phyloP scores from a whole-genome alignment of 2,113 vertebrate species.

The Clarias magur region DNA sequence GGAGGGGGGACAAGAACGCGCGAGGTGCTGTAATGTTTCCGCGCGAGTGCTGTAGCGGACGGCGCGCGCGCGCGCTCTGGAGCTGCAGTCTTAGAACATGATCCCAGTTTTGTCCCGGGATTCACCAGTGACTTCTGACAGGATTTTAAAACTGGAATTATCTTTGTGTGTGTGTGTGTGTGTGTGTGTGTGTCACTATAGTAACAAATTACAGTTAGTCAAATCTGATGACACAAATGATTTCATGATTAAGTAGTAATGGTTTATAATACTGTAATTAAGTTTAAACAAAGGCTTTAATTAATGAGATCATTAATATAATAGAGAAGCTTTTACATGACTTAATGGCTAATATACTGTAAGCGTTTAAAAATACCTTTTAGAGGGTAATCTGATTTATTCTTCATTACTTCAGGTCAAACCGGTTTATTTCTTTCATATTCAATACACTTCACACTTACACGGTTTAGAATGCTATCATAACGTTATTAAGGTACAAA shows the following conservation, averaged over 20 bases:
- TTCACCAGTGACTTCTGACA: background rate
- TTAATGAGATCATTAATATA: background rate
- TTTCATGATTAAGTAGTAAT: background rate
- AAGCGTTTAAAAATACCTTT: background rate
- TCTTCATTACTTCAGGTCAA: background rate
- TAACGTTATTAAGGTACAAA: background rate
- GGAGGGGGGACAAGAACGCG: background rate
- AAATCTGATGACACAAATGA: background rate
- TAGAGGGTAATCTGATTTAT: background rate
- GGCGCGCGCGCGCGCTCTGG: background rate
- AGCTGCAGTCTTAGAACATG: background rate
- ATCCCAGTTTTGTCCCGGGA: background rate
- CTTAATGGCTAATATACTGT: background rate
- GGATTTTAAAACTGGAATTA: background rate
- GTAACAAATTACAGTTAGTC: background rate
- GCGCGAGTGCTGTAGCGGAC: background rate
- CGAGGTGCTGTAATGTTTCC: background rate
- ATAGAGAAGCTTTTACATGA: background rate
- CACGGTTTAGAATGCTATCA: background rate
- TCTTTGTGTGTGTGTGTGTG: too few species aligned
- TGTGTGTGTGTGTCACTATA: background rate
- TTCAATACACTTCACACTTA: background rate
- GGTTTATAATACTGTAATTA: background rate
- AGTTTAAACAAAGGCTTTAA: background rate
- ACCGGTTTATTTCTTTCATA: background rate